Conservation (phyloP, 2,888 invertebrate species). For the Pyrgus malvae region DNA sequence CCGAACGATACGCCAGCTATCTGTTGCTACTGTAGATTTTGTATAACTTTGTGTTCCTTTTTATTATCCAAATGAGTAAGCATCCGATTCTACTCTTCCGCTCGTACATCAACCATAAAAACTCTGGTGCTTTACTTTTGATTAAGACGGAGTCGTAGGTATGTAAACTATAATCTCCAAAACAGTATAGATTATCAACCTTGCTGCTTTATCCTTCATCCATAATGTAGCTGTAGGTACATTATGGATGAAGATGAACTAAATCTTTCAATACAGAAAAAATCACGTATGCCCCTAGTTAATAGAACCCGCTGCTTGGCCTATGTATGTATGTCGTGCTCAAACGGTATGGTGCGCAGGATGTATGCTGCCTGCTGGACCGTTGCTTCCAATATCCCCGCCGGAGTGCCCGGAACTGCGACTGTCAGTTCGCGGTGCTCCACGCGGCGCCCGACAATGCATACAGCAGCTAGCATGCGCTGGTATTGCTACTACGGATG, state of each 20-base stretch:
- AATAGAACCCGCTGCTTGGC: background rate
- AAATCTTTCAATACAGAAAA: no score
- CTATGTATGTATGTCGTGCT: conserved; percentile 43
- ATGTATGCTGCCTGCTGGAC: conserved; percentile 92
- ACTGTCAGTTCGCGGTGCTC: conserved; percentile 94
- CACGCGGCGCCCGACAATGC: conserved; percentile 89
- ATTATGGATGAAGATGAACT: no score
- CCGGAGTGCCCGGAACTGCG: conserved; percentile 91
- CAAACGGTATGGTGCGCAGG: conserved; percentile 79
- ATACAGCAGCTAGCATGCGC: conserved; percentile 55
- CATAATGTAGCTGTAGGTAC: no score
- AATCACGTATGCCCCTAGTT: background rate
- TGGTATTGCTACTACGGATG: conserved; percentile 53
- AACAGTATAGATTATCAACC: no score
- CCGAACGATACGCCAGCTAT: conserved; percentile 85
- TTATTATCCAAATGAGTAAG: background rate
- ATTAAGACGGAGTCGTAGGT: no score
- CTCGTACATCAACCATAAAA: no score
- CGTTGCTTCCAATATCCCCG: conserved; percentile 94
- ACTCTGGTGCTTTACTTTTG: no score
- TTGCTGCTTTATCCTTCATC: no score
- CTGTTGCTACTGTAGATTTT: conserved; percentile 55
- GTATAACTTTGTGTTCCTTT: background rate
- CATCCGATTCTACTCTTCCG: background rate
- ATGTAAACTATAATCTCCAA: no score